A percentile compares a stretch with the other conserved stretches of the same genome.
Conservation (phyloP, 2,888 invertebrate genomes). For the Lycocerus yunnanus region DNA sequence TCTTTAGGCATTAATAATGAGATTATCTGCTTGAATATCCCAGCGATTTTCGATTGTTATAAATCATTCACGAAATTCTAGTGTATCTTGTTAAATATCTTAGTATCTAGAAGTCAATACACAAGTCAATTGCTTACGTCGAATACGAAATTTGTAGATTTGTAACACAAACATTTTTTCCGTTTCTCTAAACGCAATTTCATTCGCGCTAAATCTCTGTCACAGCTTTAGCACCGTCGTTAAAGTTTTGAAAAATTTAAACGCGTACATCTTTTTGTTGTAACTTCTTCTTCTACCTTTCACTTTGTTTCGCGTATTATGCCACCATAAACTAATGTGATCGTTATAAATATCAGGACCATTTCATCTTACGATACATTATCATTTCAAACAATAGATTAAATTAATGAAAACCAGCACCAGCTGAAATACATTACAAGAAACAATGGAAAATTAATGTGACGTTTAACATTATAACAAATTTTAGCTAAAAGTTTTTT, state of each 20-base stretch:
- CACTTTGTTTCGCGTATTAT: constrained; percentile 1
- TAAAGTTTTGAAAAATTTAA: constrained; percentile 12
- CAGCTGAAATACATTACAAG: constrained; percentile 11
- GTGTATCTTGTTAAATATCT: constrained; percentile 18
- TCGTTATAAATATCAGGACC: neutral
- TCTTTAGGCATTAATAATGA: constrained; percentile 16
- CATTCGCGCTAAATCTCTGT: constrained; percentile 8
- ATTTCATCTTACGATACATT: constrained; percentile 3
- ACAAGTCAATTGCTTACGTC: constrained; percentile 1
- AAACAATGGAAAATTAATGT: constrained; percentile 7
- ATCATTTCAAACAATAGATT: constrained; percentile 7
- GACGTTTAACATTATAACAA: neutral
- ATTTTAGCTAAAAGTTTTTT: neutral
- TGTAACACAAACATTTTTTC: constrained; percentile 10
- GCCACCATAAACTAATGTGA: constrained; percentile 3
- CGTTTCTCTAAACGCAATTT: constrained; percentile 6
- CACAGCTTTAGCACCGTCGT: neutral
- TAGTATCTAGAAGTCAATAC: constrained; percentile 14
- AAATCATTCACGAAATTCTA: constrained; percentile 16
- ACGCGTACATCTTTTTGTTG: constrained; percentile 10
- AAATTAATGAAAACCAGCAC: constrained; percentile 5
- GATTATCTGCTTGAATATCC: constrained; percentile 9
- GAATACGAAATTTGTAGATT: constrained; percentile 6
- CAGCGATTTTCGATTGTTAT: constrained; percentile 19
- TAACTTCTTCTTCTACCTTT: neutral